Base-by-base conservation (phyloP, 2,797 vertebrate genomes). In the Adrianichthys oophorus region DNA sequence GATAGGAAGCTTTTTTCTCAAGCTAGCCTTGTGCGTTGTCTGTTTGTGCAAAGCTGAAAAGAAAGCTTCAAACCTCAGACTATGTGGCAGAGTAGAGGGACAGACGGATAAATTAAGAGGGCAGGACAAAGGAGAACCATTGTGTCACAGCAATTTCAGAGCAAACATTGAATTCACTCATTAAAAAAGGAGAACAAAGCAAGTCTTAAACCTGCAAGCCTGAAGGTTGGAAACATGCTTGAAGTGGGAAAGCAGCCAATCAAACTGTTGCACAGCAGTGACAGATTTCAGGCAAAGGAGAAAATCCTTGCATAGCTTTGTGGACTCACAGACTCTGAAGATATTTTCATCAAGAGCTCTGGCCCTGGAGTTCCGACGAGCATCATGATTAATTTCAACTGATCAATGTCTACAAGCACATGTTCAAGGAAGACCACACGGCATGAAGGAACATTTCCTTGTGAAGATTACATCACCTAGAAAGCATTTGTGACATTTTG, bases 381-480 rank as follows among this genome's bases (percentile, higher is more conserved):
- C 91, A 94, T 90, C 95, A 99, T 95, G 93, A 99, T 99, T 89
- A 98, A 95, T 94, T 98, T 99, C 95, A 99, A 97, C 93, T 98
- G 96, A 96, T 98, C 97, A 97, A 99, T 99, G 93, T 98, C 96
- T 98, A 98, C 90, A 90, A 87, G 89, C 88, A 88, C 86, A 92
- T 86, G 86, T 95, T 97, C 94, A 98, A 98, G 96, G 96, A 98
- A 98, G 96, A 97, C 81, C 80, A 82, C 79, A 72, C 26, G 59
- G 41, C 55, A 80, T 56, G 55, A 16, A 63, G 55, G 53, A 68
- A 51, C 60, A 46, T 15, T 51, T 69, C 21, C 21, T 42, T 54
- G 48, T 55, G n/a, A 65, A 74, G 62, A 37, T 16, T 51, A 21
- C 23, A 51, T 44, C 16, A 66, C 47, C n/a, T 52, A 65, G 64